These are phyloP conservation scores for Corythaeola cristata DNA, from an alignment of 2,113 vertebrate genomes.

Conservation along the genomic window DNA sequence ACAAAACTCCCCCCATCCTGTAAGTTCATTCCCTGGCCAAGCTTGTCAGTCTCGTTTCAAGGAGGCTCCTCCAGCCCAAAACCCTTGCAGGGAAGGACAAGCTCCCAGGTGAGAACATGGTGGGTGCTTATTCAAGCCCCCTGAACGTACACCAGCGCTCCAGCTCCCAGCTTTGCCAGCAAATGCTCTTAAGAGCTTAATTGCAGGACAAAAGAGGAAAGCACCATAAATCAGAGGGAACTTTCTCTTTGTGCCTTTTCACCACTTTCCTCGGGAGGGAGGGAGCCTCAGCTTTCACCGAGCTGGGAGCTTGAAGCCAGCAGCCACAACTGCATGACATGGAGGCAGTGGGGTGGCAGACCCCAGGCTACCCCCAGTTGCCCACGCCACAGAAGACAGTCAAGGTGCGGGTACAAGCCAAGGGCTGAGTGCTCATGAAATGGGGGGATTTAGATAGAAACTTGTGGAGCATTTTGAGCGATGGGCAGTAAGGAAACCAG, in stretches of 20 bases:
- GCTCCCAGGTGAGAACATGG: neutral
- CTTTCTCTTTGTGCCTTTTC: constrained; percentile 17
- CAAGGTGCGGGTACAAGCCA: neutral
- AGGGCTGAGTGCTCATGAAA: neutral
- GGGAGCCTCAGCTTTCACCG: neutral
- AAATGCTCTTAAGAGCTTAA: neutral
- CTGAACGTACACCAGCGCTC: neutral
- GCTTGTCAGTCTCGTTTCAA: neutral
- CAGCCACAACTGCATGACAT: neutral
- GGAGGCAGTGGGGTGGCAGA: neutral
- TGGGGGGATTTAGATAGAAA: neutral
- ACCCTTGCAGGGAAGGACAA: neutral
- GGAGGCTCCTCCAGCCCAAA: neutral
- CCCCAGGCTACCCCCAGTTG: neutral
- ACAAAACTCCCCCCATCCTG: neutral
- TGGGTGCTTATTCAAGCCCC: neutral
- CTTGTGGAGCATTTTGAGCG: neutral
- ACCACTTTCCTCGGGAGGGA: neutral
- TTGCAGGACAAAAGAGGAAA: constrained; percentile 7
- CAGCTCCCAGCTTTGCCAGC: neutral
- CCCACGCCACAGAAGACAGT: neutral
- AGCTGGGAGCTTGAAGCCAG: neutral
- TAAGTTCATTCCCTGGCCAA: neutral
- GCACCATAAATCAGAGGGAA: constrained; percentile 24
- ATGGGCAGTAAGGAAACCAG: neutral